A percentile compares a stretch with the other conserved stretches of the same genome.
Evolutionary conservation across 2,113 vertebrate genomes (phyloP).

Genomic region (Actinemys pallida): DNA sequence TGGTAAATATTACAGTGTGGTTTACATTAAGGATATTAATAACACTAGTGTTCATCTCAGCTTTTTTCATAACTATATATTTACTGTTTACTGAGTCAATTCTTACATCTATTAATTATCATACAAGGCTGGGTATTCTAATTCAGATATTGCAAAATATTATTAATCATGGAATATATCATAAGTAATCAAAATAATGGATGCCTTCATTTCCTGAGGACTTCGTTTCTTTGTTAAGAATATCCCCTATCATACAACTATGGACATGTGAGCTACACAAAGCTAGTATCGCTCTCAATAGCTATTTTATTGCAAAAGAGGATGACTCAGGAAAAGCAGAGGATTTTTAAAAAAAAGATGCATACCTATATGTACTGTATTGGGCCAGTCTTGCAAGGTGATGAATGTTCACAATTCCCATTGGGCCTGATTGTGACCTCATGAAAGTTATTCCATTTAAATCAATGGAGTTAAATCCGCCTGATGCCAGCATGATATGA

Average conservation of each 20-base stretch:
- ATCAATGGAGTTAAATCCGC: not conserved
- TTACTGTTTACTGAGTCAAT: conserved; percentile 43
- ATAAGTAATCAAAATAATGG: conserved; percentile 28
- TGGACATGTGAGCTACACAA: not conserved
- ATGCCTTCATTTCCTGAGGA: not conserved
- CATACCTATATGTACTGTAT: not conserved
- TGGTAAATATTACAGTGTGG: not conserved
- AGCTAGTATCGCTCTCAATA: not conserved
- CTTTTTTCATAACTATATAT: not conserved
- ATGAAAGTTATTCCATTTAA: not conserved
- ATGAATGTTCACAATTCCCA: not conserved
- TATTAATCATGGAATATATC: not conserved
- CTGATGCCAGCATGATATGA: not conserved
- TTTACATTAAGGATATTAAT: conserved; percentile 33
- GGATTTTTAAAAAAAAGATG: not conserved
- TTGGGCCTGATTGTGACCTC: not conserved
- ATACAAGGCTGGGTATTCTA: conserved; percentile 40
- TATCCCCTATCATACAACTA: not conserved
- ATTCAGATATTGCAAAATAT: conserved; percentile 1
- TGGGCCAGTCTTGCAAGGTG: not conserved
- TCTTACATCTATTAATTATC: conserved; percentile 37
- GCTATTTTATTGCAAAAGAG: not conserved
- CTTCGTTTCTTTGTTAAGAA: conserved; percentile 11
- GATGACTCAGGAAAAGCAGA: not conserved
- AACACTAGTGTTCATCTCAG: not conserved